Evolutionary conservation across 2,797 vertebrate species (phyloP).

Genomic region (Emydoidea blandingii): DNA sequence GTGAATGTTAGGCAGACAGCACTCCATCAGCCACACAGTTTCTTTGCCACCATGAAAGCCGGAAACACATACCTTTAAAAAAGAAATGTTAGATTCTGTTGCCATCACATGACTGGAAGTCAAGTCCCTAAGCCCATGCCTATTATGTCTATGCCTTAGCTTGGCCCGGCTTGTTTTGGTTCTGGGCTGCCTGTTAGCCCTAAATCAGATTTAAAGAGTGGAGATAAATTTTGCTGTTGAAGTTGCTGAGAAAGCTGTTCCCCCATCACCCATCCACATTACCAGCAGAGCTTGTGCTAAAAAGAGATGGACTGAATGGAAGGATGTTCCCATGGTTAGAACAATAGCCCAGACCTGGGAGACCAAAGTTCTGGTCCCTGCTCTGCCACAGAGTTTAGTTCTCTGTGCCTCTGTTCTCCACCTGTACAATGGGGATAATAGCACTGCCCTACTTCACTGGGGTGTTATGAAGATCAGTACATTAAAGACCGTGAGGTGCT

Average conservation of each 20-base stretch:
- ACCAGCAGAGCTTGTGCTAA: neutral
- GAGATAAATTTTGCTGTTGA: neutral
- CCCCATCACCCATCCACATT: fast-evolving
- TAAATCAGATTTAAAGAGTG: neutral
- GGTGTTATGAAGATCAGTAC: neutral
- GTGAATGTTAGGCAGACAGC: neutral
- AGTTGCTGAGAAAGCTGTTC: neutral
- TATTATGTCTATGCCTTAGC: neutral
- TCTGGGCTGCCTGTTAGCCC: neutral
- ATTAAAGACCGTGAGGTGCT: neutral
- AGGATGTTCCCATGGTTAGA: neutral
- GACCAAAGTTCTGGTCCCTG: neutral
- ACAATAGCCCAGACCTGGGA: neutral
- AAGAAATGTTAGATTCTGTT: neutral
- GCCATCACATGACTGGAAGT: neutral
- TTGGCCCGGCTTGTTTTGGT: fast-evolving
- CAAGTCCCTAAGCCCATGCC: fast-evolving
- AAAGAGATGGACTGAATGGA: neutral
- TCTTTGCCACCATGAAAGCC: neutral
- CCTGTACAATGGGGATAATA: neutral
- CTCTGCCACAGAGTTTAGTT: too few relatives aligned
- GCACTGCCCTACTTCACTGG: neutral
- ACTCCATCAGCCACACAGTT: fast-evolving
- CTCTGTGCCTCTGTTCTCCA: too few relatives aligned
- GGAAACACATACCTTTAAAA: neutral